Percentiles rank a stretch among this genome's conserved stretches.
These are phyloP conservation scores for Catocala sponsa DNA, from an alignment of 2,888 invertebrate genomes.

Conservation along the genomic window DNA sequence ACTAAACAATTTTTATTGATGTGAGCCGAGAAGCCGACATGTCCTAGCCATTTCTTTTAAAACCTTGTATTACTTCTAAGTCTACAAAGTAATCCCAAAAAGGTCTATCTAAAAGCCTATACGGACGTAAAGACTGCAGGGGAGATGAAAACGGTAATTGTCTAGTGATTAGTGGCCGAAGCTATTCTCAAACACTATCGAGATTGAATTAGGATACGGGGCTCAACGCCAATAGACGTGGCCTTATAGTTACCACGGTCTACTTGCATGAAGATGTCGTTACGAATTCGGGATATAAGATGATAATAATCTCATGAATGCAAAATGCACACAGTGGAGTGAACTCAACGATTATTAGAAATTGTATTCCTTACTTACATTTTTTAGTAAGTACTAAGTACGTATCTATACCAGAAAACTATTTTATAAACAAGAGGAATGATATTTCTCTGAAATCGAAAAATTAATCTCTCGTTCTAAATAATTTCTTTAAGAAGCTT, in stretches of 20 bases:
- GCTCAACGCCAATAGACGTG: neutral
- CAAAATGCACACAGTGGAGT: too few species aligned
- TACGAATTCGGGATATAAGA: constrained; percentile 10
- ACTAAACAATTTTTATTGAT: neutral
- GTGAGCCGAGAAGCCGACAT: neutral
- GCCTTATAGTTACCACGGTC: constrained; percentile 16
- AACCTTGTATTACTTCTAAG: neutral
- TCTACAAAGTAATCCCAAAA: neutral
- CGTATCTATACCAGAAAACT: too few species aligned
- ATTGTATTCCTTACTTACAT: neutral
- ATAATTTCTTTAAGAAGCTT: too few species aligned
- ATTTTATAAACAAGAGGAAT: too few species aligned
- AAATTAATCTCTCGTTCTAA: too few species aligned
- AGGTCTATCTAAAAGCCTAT: constrained; percentile 4
- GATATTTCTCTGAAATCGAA: too few species aligned
- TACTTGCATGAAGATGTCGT: constrained; percentile 9
- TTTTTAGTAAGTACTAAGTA: too few species aligned
- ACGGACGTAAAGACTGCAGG: constrained; percentile 16
- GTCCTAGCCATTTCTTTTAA: neutral
- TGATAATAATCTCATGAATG: neutral
- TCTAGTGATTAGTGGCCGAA: constrained; percentile 33
- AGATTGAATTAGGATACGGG: constrained; percentile 33
- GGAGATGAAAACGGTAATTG: constrained; percentile 38
- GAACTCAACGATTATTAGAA: too few species aligned
- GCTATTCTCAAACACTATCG: constrained; percentile 31